Percentiles rank a stretch among this genome's conserved stretches.
Evolutionary conservation across 2,888 invertebrate genomes (phyloP).

Genomic region (Aproaerema taeniolella): DNA sequence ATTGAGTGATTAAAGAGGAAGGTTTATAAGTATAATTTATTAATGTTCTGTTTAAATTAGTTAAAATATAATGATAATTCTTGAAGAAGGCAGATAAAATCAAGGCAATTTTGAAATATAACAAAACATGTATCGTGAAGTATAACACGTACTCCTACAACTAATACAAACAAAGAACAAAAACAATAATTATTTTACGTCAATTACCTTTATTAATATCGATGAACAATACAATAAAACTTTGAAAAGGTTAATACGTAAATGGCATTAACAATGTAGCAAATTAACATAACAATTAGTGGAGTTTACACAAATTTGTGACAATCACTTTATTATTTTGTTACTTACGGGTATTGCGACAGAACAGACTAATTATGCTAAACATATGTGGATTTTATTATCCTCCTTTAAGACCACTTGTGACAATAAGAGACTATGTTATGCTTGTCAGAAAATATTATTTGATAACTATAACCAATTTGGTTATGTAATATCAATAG

Average conservation of each 20-base stretch:
- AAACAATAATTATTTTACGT: slow-evolving; percentile 30
- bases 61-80: no score
- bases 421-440: slow-evolving; percentile 7
- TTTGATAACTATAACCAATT: slow-evolving; percentile 4
- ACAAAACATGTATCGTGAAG: no score
- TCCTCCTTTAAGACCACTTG: slow-evolving; percentile 5
- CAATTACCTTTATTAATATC: slow-evolving; percentile 46
- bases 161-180: slow-evolving; percentile 18
- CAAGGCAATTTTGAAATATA: no score
- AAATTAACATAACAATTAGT: slow-evolving; percentile 43
- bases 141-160: no score
- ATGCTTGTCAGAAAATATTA: slow-evolving; percentile 29
- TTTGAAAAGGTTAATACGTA: slow-evolving; percentile 33
- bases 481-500: not conserved
- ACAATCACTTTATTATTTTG: slow-evolving; percentile 22
- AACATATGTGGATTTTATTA: slow-evolving; percentile 16
- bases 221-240: slow-evolving; percentile 31
- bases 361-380: slow-evolving; percentile 48
- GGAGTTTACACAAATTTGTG: slow-evolving; percentile 28
- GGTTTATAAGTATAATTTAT: no score
- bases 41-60: no score
- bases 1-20: no score
- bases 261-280: slow-evolving; percentile 28
- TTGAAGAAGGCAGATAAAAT: no score
- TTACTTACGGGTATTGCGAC: slow-evolving; percentile 35